phyloP scores from a whole-genome alignment of 2,113 vertebrate species.

The Takifugu bimaculatus region DNA sequence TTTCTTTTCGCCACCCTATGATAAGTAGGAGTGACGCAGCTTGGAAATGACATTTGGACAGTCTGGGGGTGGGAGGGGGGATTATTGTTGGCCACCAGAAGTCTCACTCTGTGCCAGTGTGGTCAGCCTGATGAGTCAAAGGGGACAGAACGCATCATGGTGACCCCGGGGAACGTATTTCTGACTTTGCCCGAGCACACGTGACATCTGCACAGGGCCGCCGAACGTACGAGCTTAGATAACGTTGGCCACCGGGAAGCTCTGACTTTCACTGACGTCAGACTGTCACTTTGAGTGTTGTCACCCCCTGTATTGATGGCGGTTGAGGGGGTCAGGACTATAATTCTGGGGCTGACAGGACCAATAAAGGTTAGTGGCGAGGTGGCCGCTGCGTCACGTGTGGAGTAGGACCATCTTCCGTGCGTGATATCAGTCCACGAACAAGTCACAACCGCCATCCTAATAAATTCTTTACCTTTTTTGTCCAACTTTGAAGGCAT shows the following conservation, averaged over 20 bases:
- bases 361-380: constrained; percentile 26
- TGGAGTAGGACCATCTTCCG: neutral
- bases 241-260: constrained; percentile 38
- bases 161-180: constrained; percentile 27
- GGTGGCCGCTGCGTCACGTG: neutral
- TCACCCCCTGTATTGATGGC: constrained; percentile 34
- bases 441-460: neutral
- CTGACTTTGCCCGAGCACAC: constrained; percentile 26
- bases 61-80: no score
- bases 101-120: neutral
- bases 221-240: constrained; percentile 46
- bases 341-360: constrained; percentile 7
- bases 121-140: constrained; percentile 25
- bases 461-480: neutral
- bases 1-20: neutral
- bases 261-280: constrained; percentile 41
- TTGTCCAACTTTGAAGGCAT: constrained; percentile 74
- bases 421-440: neutral
- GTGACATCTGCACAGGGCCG: constrained; percentile 50
- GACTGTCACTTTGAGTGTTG: constrained; percentile 43
- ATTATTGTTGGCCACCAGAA: neutral
- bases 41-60: neutral
- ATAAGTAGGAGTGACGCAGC: neutral
- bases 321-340: constrained; percentile 5
- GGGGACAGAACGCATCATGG: constrained; percentile 13